Conservation (phyloP, 2,113 vertebrate species). For the Ochotona princeps region DNA sequence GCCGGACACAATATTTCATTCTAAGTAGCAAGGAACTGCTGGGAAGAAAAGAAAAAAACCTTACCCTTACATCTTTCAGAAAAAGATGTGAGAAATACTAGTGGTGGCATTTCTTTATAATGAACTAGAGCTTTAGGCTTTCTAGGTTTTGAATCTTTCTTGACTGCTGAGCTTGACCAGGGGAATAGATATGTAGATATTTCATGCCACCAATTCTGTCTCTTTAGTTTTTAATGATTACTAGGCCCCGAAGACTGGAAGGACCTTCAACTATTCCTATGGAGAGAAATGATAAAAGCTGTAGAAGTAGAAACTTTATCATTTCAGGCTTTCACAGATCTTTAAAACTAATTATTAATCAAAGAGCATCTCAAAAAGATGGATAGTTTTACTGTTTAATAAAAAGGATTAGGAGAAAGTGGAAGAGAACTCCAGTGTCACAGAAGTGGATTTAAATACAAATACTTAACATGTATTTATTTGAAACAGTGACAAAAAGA, state of each 20-base stretch:
- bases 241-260: neutral
- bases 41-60: neutral
- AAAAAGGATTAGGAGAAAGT: neutral
- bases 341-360: slow-evolving; percentile 54
- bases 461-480: no score
- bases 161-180: slow-evolving; percentile 34
- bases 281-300: slow-evolving; percentile 17
- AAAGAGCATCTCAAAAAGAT: neutral
- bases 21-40: neutral
- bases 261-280: slow-evolving; percentile 13
- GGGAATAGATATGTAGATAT: neutral
- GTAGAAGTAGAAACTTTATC: slow-evolving; percentile 41
- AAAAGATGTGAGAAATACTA: neutral
- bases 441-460: neutral
- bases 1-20: slow-evolving; percentile 8
- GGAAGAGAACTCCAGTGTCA: neutral
- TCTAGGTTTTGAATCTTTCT: slow-evolving; percentile 37
- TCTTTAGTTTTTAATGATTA: slow-evolving; percentile 53
- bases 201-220: slow-evolving; percentile 26
- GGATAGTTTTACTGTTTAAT: slow-evolving; percentile 45
- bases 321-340: slow-evolving; percentile 49
- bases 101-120: slow-evolving; percentile 46
- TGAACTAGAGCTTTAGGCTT: slow-evolving; percentile 19
- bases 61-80: slow-evolving; percentile 24
- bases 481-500: no score